Evolutionary conservation across 2,113 vertebrate genomes (phyloP), one percentile per base, ranked within the genome.

Genomic region (Puma concolor): DNA sequence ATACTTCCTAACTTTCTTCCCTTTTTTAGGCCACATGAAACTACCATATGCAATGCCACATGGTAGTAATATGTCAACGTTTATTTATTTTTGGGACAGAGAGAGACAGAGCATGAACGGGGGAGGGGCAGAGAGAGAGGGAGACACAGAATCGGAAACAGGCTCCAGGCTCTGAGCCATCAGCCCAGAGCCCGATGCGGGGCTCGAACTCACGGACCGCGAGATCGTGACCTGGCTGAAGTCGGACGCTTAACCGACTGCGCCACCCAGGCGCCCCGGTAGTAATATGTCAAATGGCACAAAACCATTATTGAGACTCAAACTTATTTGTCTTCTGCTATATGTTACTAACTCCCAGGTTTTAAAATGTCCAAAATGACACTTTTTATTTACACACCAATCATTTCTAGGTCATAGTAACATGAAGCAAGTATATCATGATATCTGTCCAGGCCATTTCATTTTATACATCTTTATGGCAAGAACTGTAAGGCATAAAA

Each of bases 311-410:
- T 76, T 92, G 63, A 91, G n/a, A 76, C 38, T 94, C 52, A 87
- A 87, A 95, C 13, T 91, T 69, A 87, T 76, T 31, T 83, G 86
- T n/a, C 86, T 94, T 74, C 77, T 88, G 63, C 38, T 81, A 72
- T 88, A 84, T 2, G 57, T 50, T 94, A 84, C 76, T 88, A 90
- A 64, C 69, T 88, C 36, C 29, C 71, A 91, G 52, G 95, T 85
- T 85, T 94, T 81, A 77, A 91, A 95, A 88, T 91, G 71, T 88
- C 52, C 86, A 94, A 93, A 98, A 96, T 8, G 50, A 60, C 64
- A 66, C n/a, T 74, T 94, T 81, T 91, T 36, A 91, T 74, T 88
- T 90, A 89, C 96, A 96, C 27, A 7, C 2, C 57, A 94, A 85
- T 14, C 7, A 41, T 69, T 64, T 91, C 83, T 79, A 91, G 80